Evolutionary conservation across 2,888 invertebrate genomes (phyloP), one percentile per base, ranked within the genome.

Genomic region (Holacanthella duospinosa): DNA sequence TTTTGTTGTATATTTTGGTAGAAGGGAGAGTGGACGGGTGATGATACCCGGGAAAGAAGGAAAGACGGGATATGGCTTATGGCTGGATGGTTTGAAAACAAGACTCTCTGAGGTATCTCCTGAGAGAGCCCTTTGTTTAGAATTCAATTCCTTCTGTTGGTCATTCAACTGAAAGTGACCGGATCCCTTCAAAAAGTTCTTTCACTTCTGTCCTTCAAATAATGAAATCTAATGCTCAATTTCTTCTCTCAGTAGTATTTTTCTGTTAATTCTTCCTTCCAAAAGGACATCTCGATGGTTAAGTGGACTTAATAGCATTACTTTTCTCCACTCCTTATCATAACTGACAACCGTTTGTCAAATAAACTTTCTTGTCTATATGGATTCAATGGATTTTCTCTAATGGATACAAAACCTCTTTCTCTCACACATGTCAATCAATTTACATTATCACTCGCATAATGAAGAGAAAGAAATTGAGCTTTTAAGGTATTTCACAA

Each of bases 151-250:
- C 68, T 69, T 68, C 64, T 63, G 66, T 67, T 71, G 70, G 70
- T 69, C 70, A 71, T 61, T 69, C 70, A 70, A 63, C 64, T 66
- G 69, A 69, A 70, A 68, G 65, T 68, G 68, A 67, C 67, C 69
- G 70, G 70, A 68, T 68, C 69, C 67, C n/a, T 36, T 36, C n/a
- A n/a, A n/a, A n/a, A n/a, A n/a, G n/a, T n/a, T n/a, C n/a, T n/a
- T n/a, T n/a, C 16, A 6, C 16, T 16, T 36, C 36, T 36, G 36
- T 16, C 36, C 36, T 6, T 36, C 36, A 36, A 36, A 36, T 12
- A 12, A n/a, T n/a, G n/a, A n/a, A n/a, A n/a, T n/a, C n/a, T n/a
- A n/a, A n/a, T n/a, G n/a, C n/a, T n/a, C n/a, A n/a, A n/a, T n/a
- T n/a, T n/a, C n/a, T n/a, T n/a, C n/a, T n/a, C n/a, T n/a, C n/a